Conservation (phyloP, 2,113 vertebrate genomes). For the Camelus bactrianus region DNA sequence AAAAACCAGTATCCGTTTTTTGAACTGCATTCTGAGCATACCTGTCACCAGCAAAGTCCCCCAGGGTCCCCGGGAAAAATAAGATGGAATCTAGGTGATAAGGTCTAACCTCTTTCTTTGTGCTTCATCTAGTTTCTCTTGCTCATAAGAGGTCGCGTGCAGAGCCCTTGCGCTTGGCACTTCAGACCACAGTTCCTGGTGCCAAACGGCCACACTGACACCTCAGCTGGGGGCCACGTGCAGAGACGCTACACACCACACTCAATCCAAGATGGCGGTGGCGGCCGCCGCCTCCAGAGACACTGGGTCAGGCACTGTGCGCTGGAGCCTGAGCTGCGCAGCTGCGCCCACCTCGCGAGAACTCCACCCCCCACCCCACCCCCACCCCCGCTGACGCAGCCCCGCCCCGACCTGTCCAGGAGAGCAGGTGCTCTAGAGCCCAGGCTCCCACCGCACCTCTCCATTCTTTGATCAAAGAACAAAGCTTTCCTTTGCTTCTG, state of each 20-base stretch:
- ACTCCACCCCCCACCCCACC: no score
- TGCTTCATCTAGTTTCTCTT: neutral
- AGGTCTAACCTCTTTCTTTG: neutral
- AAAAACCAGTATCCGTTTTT: neutral
- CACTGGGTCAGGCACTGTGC: neutral
- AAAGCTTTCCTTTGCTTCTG: neutral
- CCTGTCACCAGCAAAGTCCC: neutral
- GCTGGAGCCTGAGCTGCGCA: neutral
- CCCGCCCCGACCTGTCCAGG: neutral
- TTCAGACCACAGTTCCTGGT: neutral
- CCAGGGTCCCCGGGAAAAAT: neutral
- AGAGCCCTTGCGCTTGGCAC: neutral
- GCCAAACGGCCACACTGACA: neutral
- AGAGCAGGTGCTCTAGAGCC: neutral
- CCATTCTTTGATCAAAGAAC: neutral
- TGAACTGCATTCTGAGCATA: neutral
- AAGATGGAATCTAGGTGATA: neutral
- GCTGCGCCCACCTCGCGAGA: fast-evolving
- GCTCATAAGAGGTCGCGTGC: neutral
- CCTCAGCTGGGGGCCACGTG: neutral
- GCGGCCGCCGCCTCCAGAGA: neutral
- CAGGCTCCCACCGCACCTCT: fast-evolving
- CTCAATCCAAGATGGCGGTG: neutral
- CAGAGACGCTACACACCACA: neutral
- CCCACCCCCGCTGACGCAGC: neutral